Evolutionary conservation across 2,888 invertebrate species (phyloP).

Genomic region (Seira ritae): DNA sequence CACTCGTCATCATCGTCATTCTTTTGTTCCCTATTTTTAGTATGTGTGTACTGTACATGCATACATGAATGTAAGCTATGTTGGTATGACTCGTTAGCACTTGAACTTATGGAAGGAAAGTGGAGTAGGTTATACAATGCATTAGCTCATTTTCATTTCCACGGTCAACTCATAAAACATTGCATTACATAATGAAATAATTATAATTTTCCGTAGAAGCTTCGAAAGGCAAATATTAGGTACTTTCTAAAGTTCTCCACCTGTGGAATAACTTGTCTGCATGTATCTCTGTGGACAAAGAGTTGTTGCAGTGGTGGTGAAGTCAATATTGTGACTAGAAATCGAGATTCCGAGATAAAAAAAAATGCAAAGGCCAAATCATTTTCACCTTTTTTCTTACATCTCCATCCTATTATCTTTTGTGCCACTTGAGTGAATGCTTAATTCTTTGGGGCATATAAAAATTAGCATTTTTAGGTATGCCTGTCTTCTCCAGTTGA

Average conservation of each 20-base stretch:
- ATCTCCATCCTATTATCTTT: background rate
- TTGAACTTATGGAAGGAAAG: constrained; percentile 24
- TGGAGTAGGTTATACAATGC: constrained; percentile 29
- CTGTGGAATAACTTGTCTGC: no score
- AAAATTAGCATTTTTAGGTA: background rate
- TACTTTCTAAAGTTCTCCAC: no score
- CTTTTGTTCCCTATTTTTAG: no score
- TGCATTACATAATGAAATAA: constrained; percentile 46
- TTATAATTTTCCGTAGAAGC: constrained; percentile 19
- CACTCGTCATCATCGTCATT: no score
- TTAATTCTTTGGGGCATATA: background rate
- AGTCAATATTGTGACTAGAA: no score
- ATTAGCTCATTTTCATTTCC: constrained; percentile 62
- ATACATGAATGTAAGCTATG: no score
- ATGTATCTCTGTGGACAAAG: no score
- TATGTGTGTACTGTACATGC: no score
- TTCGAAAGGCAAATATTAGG: background rate
- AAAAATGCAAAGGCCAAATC: background rate
- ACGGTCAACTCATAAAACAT: constrained; percentile 64
- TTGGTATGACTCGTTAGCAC: constrained; percentile 59
- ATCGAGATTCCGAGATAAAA: no score
- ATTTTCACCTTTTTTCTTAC: background rate
- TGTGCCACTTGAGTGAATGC: background rate
- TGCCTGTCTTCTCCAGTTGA: background rate
- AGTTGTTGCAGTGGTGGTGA: no score